phyloP scores from a whole-genome alignment of 2,113 vertebrate genomes.

The Jacana jacana region DNA sequence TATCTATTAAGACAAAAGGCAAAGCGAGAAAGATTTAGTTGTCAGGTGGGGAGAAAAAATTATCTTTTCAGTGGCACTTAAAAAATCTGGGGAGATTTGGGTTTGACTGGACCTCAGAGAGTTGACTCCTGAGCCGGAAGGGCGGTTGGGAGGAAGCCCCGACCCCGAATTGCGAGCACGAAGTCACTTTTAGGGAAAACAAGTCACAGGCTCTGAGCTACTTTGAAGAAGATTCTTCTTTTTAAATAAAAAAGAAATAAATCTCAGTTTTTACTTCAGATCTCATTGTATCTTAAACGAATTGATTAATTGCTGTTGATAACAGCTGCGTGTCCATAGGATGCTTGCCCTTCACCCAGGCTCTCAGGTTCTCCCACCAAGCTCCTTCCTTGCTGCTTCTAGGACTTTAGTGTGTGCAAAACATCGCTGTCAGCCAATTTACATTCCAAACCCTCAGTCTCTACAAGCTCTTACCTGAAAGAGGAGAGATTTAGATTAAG shows the following conservation, averaged over 20 bases:
- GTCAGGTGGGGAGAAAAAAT: not conserved
- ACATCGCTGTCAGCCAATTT: too few relatives aligned
- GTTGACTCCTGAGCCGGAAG: not conserved
- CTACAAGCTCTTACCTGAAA: too few relatives aligned
- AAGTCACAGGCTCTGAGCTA: not conserved
- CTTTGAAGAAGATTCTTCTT: not conserved
- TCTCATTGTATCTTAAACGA: not conserved
- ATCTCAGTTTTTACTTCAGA: not conserved
- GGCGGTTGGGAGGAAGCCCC: not conserved
- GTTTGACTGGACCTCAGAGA: not conserved
- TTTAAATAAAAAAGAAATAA: too few relatives aligned
- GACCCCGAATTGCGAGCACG: accelerated
- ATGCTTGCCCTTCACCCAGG: too few relatives aligned
- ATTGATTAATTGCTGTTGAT: too few relatives aligned
- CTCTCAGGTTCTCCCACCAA: too few relatives aligned
- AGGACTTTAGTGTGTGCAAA: too few relatives aligned
- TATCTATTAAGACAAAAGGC: not conserved
- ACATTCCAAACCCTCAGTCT: too few relatives aligned
- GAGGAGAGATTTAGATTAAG: too few relatives aligned
- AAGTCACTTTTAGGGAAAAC: not conserved
- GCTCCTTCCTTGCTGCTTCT: too few relatives aligned
- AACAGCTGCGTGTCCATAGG: too few relatives aligned
- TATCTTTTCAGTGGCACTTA: not conserved
- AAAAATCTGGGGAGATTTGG: not conserved
- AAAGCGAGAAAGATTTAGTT: not conserved